Evolutionary conservation across 2,888 invertebrate genomes (phyloP).

Genomic region (Baronia brevicornis): DNA sequence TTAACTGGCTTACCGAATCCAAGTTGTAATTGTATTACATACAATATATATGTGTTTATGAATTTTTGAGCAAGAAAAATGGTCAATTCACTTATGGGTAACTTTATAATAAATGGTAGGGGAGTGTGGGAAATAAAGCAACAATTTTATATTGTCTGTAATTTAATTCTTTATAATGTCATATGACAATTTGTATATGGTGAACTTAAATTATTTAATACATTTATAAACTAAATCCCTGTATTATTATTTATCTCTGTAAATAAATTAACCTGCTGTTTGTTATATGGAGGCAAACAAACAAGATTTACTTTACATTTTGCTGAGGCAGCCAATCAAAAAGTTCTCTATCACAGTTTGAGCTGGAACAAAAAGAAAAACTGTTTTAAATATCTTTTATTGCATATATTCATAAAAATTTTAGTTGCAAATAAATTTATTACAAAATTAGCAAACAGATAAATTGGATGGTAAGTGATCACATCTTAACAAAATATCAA

Average conservation of each 20-base stretch:
- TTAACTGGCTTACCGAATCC: slow-evolving; percentile 94
- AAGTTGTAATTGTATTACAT: slow-evolving; percentile 78
- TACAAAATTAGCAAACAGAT: too few relatives aligned
- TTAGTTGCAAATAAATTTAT: too few relatives aligned
- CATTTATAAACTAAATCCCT: slow-evolving; percentile 74
- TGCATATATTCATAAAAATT: too few relatives aligned
- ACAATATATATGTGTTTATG: too few relatives aligned
- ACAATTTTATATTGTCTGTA: slow-evolving; percentile 60
- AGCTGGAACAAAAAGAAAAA: slow-evolving; percentile 68
- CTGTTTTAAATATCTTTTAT: slow-evolving; percentile 1
- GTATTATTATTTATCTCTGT: slow-evolving; percentile 66
- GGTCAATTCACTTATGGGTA: slow-evolving; percentile 3
- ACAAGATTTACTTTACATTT: slow-evolving; percentile 58
- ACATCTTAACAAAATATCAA: too few relatives aligned
- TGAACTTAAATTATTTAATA: slow-evolving; percentile 66
- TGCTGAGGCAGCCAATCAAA: slow-evolving; percentile 76
- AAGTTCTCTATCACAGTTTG: slow-evolving; percentile 87
- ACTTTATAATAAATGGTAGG: slow-evolving; percentile 13
- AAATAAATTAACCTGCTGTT: slow-evolving; percentile 62
- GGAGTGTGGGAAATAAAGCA: slow-evolving; percentile 23
- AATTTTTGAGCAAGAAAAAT: not conserved
- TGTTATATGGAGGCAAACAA: slow-evolving; percentile 56
- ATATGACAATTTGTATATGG: slow-evolving; percentile 62
- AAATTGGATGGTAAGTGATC: too few relatives aligned
- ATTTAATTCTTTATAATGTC: slow-evolving; percentile 51